Evolutionary conservation across 2,888 invertebrate genomes (phyloP).

Genomic region (Cephalotes varians): DNA sequence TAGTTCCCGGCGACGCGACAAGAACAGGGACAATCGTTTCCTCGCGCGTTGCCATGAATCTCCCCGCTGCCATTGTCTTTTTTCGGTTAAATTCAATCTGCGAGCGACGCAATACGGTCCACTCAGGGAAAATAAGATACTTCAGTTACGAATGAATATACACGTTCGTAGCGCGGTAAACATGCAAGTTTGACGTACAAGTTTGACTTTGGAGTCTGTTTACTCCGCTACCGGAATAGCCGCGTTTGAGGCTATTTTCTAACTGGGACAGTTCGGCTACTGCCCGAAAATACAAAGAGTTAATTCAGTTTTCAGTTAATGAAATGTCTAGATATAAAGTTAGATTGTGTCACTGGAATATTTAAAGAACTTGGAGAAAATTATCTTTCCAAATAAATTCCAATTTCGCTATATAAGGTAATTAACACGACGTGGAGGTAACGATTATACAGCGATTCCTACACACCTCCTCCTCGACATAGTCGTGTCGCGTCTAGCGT

Average conservation of each 20-base stretch:
- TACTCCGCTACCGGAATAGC: neutral
- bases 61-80: neutral
- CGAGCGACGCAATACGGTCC: constrained; percentile 22
- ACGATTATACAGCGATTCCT: constrained; percentile 30
- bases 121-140: constrained; percentile 27
- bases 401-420: neutral
- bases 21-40: constrained; percentile 64
- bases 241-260: constrained; percentile 4
- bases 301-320: neutral
- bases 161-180: constrained; percentile 14
- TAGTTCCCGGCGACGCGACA: constrained; percentile 68
- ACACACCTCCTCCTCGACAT: constrained; percentile 31
- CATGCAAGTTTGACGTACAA: constrained; percentile 20
- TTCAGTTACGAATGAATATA: neutral
- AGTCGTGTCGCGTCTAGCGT: constrained; percentile 51
- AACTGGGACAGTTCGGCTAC: constrained; percentile 14
- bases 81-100: constrained; percentile 64
- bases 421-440: constrained; percentile 38
- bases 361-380: neutral
- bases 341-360: neutral
- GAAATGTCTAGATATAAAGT: neutral
- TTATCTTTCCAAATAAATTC: neutral
- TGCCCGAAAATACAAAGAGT: neutral
- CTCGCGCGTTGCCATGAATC: constrained; percentile 28
- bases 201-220: constrained; percentile 39